Base-by-base conservation (phyloP, 2,113 vertebrate species). In the Pedionomus torquatus region DNA sequence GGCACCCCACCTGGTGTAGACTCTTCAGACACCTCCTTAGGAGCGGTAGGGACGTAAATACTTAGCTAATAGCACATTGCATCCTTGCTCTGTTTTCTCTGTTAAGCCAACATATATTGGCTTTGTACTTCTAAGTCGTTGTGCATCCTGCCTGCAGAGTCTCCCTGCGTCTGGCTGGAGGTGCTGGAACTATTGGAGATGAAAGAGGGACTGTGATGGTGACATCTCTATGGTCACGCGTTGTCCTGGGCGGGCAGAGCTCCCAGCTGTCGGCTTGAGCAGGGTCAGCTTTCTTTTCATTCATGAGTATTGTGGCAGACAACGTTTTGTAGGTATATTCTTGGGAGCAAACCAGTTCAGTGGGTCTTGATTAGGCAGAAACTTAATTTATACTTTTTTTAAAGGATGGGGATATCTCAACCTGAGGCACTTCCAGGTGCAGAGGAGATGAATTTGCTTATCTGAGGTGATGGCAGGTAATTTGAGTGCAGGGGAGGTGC, bases 391-490 rank as follows among this genome's bases (percentile, higher is more conserved):
- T 75, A 26, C 5, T 46, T 35, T 89, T 54, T 84, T 70, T 18
- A 80, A 78, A 92, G 77, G n/a, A 10, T 14, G 17, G 26, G n/a
- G 76, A 44, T 77, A n/a, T 43, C 66, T 79, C 76, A 51, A 66
- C 83, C 80, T 39, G 65, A 1, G 1, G 79, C 66, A 8, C 69
- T 88, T 93, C 89, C 89, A 84, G 77, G 69, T 89, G 55, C 2
- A 0, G 81, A 63, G 81, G 91, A 84, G 91, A 66, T 84, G 81
- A 63, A 77, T 93, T 93, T 87, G 83, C 89, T 89, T 95, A 80
- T 88, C 80, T 90, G 14, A 43, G 65, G 83, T 89, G 91, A 46
- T 71, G 77, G 69, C 89, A 95, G 93, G 83, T 95, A 91, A 86
- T 63, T 71, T 54, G 43, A 46, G 88, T 58, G 64, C 37, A 14